phyloP scores from a whole-genome alignment of 2,113 vertebrate genomes.

The Ceuthmochares aereus region DNA sequence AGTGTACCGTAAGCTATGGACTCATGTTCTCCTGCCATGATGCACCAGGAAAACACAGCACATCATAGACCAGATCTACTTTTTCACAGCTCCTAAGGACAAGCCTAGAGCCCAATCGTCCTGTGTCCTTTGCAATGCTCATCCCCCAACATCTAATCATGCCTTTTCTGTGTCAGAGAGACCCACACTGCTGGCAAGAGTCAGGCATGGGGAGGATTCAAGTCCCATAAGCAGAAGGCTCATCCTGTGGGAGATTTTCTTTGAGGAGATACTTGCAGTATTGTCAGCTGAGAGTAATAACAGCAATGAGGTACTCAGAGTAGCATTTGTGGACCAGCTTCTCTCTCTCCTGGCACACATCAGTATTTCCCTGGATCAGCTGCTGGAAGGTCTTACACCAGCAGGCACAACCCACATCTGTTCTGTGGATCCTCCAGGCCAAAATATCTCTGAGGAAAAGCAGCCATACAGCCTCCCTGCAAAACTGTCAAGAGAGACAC shows the following conservation, averaged over 20 bases:
- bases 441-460: not conserved
- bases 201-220: not conserved
- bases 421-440: not conserved
- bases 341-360: not conserved
- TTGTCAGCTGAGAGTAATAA: not conserved
- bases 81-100: not conserved
- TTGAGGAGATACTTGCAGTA: not conserved
- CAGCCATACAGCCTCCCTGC: not conserved
- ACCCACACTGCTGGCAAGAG: not conserved
- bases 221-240: not conserved
- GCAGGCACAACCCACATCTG: not conserved
- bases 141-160: not conserved
- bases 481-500: not conserved
- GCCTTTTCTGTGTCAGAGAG: not conserved
- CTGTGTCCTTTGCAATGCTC: not conserved
- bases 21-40: not conserved
- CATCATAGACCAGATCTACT: not conserved
- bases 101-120: not conserved
- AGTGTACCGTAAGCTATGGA: not conserved
- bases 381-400: not conserved
- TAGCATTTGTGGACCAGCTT: not conserved
- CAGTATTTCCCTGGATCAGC: not conserved
- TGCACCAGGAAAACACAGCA: not conserved
- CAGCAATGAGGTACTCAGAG: not conserved
- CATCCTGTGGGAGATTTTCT: not conserved